Percentiles rank a stretch among this genome's conserved stretches.
Evolutionary conservation across 2,797 vertebrate genomes (phyloP).

Genomic region (Amphiprion clarkii): DNA sequence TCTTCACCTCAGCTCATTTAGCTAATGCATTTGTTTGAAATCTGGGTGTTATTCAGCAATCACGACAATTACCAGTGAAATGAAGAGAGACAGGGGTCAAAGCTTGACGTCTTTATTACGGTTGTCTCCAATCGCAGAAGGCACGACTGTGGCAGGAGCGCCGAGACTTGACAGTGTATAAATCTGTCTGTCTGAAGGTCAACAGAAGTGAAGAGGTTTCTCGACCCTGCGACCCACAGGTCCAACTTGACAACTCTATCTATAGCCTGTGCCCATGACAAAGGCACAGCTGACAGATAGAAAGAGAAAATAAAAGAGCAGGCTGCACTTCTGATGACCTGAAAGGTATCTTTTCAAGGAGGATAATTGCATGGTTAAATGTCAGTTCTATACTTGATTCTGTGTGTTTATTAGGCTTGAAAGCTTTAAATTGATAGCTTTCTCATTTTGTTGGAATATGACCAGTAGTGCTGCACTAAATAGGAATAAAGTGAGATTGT

Average conservation of each 20-base stretch:
- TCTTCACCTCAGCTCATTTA: constrained; percentile 72
- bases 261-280: constrained; percentile 74
- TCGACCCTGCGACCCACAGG: constrained; percentile 77
- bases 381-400: constrained; percentile 26
- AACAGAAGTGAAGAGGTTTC: constrained; percentile 84
- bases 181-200: constrained; percentile 87
- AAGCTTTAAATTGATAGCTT: not conserved
- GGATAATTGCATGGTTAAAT: constrained; percentile 60
- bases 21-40: constrained; percentile 71
- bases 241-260: constrained; percentile 84
- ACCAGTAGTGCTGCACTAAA: too few relatives aligned
- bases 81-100: constrained; percentile 75
- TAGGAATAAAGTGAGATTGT: too few relatives aligned
- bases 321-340: constrained; percentile 50
- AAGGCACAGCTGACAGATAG: constrained; percentile 70
- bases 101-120: constrained; percentile 74
- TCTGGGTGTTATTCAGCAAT: constrained; percentile 56
- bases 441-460: constrained; percentile 1
- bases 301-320: constrained; percentile 70
- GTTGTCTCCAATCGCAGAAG: constrained; percentile 64
- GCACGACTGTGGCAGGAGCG: constrained; percentile 45
- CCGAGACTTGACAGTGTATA: constrained; percentile 77
- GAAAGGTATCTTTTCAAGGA: constrained; percentile 43
- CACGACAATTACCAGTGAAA: constrained; percentile 73
- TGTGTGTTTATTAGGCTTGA: constrained; percentile 23